These are phyloP conservation scores for Apogon talboti DNA, from an alignment of 2,797 vertebrate species.

Conservation along the genomic window DNA sequence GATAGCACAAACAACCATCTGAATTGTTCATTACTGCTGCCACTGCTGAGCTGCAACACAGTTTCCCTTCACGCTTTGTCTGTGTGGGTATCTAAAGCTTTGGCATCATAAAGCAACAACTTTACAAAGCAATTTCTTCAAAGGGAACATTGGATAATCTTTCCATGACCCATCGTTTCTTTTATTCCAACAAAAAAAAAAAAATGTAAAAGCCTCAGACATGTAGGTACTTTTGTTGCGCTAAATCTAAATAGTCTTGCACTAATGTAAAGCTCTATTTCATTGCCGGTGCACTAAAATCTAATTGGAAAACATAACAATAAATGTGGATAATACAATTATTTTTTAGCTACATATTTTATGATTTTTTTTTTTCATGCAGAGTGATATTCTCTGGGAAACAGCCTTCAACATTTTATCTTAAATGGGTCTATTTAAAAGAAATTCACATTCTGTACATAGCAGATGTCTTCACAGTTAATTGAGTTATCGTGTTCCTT, in stretches of 20 bases:
- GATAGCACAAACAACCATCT: constrained; percentile 22
- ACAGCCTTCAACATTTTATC: constrained; percentile 46
- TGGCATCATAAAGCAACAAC: constrained; percentile 30
- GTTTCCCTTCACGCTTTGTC: background rate
- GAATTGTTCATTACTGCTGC: constrained; percentile 33
- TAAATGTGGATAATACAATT: constrained; percentile 25
- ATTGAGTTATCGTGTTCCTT: constrained; percentile 52
- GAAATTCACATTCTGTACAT: constrained; percentile 32
- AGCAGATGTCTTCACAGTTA: constrained; percentile 35
- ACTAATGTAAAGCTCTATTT: constrained; percentile 13
- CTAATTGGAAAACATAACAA: constrained; percentile 36
- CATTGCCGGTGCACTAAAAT: constrained; percentile 12
- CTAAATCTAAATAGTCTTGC: constrained; percentile 3
- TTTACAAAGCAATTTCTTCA: constrained; percentile 39
- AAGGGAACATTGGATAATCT: constrained; percentile 29
- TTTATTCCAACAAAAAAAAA: constrained; percentile 13
- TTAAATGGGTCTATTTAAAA: constrained; percentile 44
- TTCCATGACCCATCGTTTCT: constrained; percentile 24
- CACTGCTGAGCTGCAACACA: constrained; percentile 1
- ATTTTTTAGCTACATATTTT: constrained; percentile 1
- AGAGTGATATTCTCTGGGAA: constrained; percentile 19
- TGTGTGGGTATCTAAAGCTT: constrained; percentile 23
- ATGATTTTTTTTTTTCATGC: constrained; percentile 17
- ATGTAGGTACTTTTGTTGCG: constrained; percentile 1
- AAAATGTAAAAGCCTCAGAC: constrained; percentile 3